Conservation (phyloP, 2,888 invertebrate genomes). For the Desoria tigrina region DNA sequence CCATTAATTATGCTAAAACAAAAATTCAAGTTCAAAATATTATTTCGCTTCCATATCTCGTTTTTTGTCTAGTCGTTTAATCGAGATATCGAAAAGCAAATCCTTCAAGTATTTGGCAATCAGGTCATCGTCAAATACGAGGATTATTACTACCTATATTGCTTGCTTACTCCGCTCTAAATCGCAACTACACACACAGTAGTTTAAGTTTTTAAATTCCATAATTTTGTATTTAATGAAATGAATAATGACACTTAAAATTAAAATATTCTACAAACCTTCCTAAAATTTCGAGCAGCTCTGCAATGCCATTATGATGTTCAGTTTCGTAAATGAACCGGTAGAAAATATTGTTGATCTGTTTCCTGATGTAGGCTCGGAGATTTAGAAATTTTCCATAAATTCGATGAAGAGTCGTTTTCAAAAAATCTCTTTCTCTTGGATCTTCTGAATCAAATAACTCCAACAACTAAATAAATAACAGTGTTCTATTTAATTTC, state of each 20-base stretch:
- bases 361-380: conserved; percentile 94
- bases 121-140: no score
- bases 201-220: no score
- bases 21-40: not conserved
- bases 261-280: conserved; percentile 60
- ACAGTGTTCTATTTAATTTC: no score
- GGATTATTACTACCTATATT: not conserved
- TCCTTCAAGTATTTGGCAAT: not conserved
- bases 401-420: conserved; percentile 96
- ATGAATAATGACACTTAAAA: not conserved
- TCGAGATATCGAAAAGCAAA: not conserved
- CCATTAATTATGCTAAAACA: conserved; percentile 90
- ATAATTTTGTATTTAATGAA: not conserved
- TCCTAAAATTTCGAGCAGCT: conserved; percentile 93
- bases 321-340: conserved; percentile 99
- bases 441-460: conserved; percentile 97
- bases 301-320: conserved; percentile 96
- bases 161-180: no score
- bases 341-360: conserved; percentile 96
- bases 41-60: conserved; percentile 8
- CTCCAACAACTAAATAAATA: conserved; percentile 83
- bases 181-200: no score
- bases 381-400: conserved; percentile 96
- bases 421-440: conserved; percentile 91
- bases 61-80: not conserved